These are phyloP conservation scores for Anadara kagoshimensis DNA, from an alignment of 1,140 invertebrate species.

Conservation along the genomic window DNA sequence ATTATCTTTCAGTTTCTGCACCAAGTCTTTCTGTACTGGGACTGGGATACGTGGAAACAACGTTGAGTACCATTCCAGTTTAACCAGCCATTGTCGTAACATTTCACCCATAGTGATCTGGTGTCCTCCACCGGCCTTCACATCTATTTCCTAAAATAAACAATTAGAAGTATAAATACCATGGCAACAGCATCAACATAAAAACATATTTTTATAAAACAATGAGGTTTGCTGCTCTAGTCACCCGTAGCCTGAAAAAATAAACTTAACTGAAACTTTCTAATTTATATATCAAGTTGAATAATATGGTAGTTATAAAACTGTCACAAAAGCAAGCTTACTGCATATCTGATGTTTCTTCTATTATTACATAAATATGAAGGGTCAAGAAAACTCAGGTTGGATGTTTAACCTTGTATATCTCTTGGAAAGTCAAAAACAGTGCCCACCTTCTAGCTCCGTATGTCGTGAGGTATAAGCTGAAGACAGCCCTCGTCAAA, in stretches of 20 bases:
- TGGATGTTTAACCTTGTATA: too few species aligned
- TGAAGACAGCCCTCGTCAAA: too few species aligned
- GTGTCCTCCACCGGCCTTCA: constrained; percentile 97
- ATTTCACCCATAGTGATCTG: constrained; percentile 95
- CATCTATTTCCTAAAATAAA: constrained; percentile 87
- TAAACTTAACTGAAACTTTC: too few species aligned
- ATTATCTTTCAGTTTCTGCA: constrained; percentile 59
- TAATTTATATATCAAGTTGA: too few species aligned
- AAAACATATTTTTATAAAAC: neutral
- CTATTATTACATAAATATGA: too few species aligned
- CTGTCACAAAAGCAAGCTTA: too few species aligned
- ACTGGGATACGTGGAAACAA: constrained; percentile 99
- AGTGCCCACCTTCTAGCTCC: too few species aligned
- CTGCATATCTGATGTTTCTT: too few species aligned
- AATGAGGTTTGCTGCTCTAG: constrained; percentile 55
- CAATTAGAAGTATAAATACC: neutral
- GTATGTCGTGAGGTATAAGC: too few species aligned
- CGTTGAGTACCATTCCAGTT: constrained; percentile 95
- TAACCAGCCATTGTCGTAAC: constrained; percentile 93
- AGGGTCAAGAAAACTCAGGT: too few species aligned
- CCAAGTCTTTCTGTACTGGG: constrained; percentile 88
- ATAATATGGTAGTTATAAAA: too few species aligned
- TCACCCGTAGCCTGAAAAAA: constrained; percentile 34
- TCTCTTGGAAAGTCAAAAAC: too few species aligned
- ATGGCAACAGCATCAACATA: neutral